Percentiles rank a stretch among this genome's conserved stretches.
These are phyloP conservation scores for Macrotus californicus DNA, from an alignment of 2,113 vertebrate genomes.

Conservation along the genomic window DNA sequence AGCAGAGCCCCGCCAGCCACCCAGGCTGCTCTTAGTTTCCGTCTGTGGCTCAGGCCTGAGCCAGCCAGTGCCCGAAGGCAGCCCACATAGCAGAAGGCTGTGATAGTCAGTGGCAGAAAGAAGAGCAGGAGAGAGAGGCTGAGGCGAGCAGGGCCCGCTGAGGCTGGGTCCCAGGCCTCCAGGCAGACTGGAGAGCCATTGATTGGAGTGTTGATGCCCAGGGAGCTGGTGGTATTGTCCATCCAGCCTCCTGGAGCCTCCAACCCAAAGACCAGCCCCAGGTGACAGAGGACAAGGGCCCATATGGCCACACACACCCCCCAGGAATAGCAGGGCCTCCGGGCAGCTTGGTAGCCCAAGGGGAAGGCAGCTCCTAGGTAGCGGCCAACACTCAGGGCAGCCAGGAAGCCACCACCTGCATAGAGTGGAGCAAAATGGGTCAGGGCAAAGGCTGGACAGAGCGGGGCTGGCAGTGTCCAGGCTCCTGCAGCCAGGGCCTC, in stretches of 20 bases:
- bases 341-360: conserved; percentile 60
- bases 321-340: conserved; percentile 68
- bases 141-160: conserved; percentile 35
- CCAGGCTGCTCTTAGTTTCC: conserved; percentile 65
- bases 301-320: conserved; percentile 58
- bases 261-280: conserved; percentile 62
- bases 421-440: conserved; percentile 55
- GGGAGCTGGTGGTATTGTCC: conserved; percentile 47
- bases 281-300: conserved; percentile 60
- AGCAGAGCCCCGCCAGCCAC: conserved; percentile 62
- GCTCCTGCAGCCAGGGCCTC: conserved; percentile 60
- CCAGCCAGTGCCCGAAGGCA: conserved; percentile 65
- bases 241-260: conserved; percentile 35
- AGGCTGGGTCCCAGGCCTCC: conserved; percentile 66
- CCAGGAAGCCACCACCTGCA: conserved; percentile 16
- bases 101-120: conserved; percentile 59
- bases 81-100: conserved; percentile 56
- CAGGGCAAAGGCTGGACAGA: conserved; percentile 52
- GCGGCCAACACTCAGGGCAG: conserved; percentile 55
- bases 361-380: conserved; percentile 69
- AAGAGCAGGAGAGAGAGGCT: conserved; percentile 63
- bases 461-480: conserved; percentile 20
- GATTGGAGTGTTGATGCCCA: neutral
- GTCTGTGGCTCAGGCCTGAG: conserved; percentile 62
- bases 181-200: conserved; percentile 59